phyloP scores from a whole-genome alignment of 1,140 invertebrate genomes.

The Hestina assimilis region DNA sequence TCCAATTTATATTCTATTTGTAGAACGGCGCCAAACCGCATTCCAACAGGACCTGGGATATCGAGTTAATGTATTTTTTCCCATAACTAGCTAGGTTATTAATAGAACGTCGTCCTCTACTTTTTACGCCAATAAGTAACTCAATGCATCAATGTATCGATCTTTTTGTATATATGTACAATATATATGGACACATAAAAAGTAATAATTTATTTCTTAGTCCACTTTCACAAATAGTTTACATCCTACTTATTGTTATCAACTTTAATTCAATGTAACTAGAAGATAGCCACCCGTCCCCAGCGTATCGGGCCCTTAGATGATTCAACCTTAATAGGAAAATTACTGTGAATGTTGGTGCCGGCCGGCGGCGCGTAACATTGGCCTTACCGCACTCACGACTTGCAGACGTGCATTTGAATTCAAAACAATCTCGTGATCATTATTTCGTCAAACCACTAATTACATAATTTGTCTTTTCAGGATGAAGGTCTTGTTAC shows the following conservation, averaged over 20 bases:
- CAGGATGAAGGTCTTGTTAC: conserved; percentile 75
- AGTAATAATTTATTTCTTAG: conserved; percentile 31
- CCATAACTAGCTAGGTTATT: conserved; percentile 51
- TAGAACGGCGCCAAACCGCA: conserved; percentile 66
- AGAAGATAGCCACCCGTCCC: conserved; percentile 45
- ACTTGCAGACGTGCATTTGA: conserved; percentile 59
- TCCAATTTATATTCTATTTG: conserved; percentile 56
- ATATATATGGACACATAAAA: conserved; percentile 4
- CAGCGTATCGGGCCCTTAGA: conserved; percentile 61
- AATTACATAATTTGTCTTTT: conserved; percentile 55
- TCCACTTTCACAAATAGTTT: conserved; percentile 64
- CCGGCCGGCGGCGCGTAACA: conserved; percentile 63
- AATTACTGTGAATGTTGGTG: conserved; percentile 61
- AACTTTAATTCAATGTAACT: conserved; percentile 53
- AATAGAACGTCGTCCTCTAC: conserved; percentile 42
- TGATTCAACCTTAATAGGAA: conserved; percentile 70
- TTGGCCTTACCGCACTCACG: conserved; percentile 71
- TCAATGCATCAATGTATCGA: too few species aligned
- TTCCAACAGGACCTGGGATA: conserved; percentile 66
- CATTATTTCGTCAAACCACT: conserved; percentile 48
- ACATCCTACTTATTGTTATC: conserved; percentile 63
- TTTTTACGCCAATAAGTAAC: conserved; percentile 15
- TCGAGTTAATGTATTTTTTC: conserved; percentile 54
- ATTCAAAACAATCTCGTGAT: conserved; percentile 37
- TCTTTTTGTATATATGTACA: too few species aligned